These are phyloP conservation scores for Perognathus longimembris DNA, from an alignment of 2,113 vertebrate genomes.

Conservation along the genomic window DNA sequence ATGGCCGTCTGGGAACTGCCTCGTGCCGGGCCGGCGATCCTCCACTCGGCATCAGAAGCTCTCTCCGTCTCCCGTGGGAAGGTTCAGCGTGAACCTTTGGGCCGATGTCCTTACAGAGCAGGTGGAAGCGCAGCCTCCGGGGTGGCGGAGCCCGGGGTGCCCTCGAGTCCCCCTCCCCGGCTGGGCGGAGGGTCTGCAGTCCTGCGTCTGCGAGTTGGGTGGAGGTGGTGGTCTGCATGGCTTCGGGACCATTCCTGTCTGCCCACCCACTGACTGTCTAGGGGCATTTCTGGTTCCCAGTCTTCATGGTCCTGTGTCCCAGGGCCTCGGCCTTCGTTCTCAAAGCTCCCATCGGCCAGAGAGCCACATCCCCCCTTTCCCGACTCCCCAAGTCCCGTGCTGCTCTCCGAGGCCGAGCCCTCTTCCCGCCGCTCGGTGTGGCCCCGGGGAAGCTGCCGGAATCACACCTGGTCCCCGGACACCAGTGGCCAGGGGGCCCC, in stretches of 20 bases:
- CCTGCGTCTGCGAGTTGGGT: fast-evolving
- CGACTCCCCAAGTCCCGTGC: too few relatives aligned
- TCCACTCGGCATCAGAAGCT: background rate
- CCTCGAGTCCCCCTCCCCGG: background rate
- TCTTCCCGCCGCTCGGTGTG: background rate
- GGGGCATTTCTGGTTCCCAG: background rate
- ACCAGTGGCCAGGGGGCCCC: fast-evolving
- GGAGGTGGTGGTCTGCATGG: background rate
- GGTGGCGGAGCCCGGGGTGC: background rate
- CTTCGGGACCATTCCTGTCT: background rate
- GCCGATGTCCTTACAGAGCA: background rate
- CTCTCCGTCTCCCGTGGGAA: background rate
- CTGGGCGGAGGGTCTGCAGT: background rate
- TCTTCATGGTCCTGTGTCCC: background rate
- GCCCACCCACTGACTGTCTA: background rate
- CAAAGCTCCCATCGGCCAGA: background rate
- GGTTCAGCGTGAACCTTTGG: background rate
- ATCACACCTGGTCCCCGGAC: fast-evolving
- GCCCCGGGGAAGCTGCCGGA: background rate
- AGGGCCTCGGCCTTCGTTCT: background rate
- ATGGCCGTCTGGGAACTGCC: background rate
- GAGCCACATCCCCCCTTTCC: background rate
- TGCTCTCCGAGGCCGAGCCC: background rate
- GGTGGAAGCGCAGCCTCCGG: background rate
- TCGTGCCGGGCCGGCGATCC: background rate